These are phyloP conservation scores for Prochilodus magdalenae DNA, from an alignment of 2,113 vertebrate species.

Conservation along the genomic window DNA sequence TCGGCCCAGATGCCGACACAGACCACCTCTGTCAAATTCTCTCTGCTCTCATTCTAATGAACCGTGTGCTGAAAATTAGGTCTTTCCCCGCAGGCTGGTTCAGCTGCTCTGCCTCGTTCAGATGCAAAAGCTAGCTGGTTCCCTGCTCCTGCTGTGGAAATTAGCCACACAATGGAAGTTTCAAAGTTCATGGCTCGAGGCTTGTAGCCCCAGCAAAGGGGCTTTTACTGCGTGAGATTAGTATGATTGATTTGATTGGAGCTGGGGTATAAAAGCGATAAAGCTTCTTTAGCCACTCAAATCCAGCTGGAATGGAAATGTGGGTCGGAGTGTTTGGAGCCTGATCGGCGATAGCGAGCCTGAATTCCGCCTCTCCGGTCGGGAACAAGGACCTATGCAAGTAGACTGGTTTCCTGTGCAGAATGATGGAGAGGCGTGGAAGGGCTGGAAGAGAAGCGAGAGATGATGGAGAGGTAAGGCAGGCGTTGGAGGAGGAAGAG, in stretches of 20 bases:
- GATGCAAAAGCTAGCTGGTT: conserved; percentile 14
- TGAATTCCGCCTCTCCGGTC: conserved; percentile 8
- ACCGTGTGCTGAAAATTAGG: conserved; percentile 9
- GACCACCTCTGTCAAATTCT: conserved; percentile 15
- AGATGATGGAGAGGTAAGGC: conserved; percentile 41
- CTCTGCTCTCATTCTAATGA: conserved; percentile 20
- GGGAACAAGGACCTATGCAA: not conserved
- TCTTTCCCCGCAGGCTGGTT: conserved; percentile 21
- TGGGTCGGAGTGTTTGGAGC: not conserved
- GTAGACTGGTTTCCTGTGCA: conserved; percentile 1
- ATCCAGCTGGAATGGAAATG: conserved; percentile 38
- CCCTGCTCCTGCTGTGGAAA: not conserved
- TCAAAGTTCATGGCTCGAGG: conserved; percentile 19
- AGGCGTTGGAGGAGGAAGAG: conserved; percentile 4
- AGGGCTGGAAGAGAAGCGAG: conserved; percentile 13
- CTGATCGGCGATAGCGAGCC: not conserved
- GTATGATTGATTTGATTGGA: conserved; percentile 18
- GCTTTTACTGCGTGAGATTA: conserved; percentile 11
- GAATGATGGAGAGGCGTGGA: conserved; percentile 33
- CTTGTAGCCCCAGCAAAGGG: not conserved
- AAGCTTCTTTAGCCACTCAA: conserved; percentile 45
- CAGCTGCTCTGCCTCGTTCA: conserved; percentile 20
- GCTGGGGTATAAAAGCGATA: conserved; percentile 15
- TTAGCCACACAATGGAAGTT: conserved; percentile 5
- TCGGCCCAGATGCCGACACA: not conserved